phyloP scores from a whole-genome alignment of 2,113 vertebrate genomes.

The Cottus gobio region DNA sequence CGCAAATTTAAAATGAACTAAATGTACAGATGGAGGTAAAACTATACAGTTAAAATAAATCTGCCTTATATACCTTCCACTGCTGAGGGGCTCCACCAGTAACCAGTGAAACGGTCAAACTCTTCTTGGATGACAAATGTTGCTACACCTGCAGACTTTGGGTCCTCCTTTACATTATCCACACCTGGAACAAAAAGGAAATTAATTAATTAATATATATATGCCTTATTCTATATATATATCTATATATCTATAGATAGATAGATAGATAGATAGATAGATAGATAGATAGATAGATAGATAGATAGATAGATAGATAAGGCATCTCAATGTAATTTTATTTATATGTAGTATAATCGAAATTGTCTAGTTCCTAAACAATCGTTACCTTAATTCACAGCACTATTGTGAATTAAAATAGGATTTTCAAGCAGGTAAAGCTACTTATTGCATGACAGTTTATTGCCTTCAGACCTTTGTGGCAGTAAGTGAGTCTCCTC shows the following conservation, averaged over 20 bases:
- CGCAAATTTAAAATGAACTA: neutral
- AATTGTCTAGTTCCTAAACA: neutral
- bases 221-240: too few species aligned
- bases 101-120: slow-evolving; percentile 97
- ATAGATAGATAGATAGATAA: neutral
- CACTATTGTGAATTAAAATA: neutral
- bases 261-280: too few species aligned
- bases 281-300: neutral
- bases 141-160: slow-evolving; percentile 94
- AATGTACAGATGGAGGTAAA: neutral
- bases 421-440: neutral
- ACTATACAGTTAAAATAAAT: neutral
- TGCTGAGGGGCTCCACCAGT: slow-evolving; percentile 95
- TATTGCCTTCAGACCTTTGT: slow-evolving; percentile 85
- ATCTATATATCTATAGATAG: too few species aligned
- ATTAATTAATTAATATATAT: too few species aligned
- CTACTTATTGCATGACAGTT: neutral
- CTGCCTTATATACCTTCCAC: slow-evolving; percentile 84
- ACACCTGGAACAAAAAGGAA: slow-evolving; percentile 81
- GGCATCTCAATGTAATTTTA: neutral
- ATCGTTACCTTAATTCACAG: neutral
- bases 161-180: slow-evolving; percentile 92
- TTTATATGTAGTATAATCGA: neutral
- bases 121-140: slow-evolving; percentile 99
- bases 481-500: slow-evolving; percentile 90